Evolutionary conservation across 2,888 invertebrate species (phyloP), one percentile per base, ranked within the genome.

Genomic region (Apamea sordens): DNA sequence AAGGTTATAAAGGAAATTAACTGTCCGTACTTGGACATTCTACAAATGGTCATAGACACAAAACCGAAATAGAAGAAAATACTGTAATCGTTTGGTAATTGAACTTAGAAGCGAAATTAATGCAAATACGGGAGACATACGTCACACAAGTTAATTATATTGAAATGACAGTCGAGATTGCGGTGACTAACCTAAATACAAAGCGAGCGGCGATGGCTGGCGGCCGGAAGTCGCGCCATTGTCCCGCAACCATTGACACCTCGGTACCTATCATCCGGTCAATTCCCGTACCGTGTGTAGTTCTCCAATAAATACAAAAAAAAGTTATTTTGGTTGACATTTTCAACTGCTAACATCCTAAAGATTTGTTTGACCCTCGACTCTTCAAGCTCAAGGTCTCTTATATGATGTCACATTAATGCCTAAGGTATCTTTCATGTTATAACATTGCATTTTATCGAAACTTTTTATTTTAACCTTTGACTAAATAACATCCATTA

Each of bases 141-240:
- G 94, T 93, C 93, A 93, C 91, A 90, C 88, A 92, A 93, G 94
- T 94, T 96, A 96, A 95, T 96, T 95, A 94, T 93, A 95, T 95
- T 94, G 93, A 94, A 96, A 95, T 94, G 93, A 92, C 94, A 94
- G 94, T 92, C 91, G 95, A 95, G 95, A 96, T 95, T 93, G 95
- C 95, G 96, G 96, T 96, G 96, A 96, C 94, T 96, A 96, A 96
- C 96, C 96, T 95, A 96, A 95, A 96, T 96, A 96, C 96, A 96
- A 96, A 96, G 95, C 94, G 93, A 91, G 91, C 84, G 90, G 91
- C 93, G 92, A 92, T 93, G 93, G 92, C 91, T 91, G 90, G 89
- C 90, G 92, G 91, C 93, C 96, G 96, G 96, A 96, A 96, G 94
- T 93, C 89, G 91, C 92, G 93, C 96, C 93, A 96, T 96, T 96